Percentiles rank a stretch among this genome's conserved stretches.
phyloP scores from a whole-genome alignment of 2,888 invertebrate genomes.

The Eristalis pertinax region DNA sequence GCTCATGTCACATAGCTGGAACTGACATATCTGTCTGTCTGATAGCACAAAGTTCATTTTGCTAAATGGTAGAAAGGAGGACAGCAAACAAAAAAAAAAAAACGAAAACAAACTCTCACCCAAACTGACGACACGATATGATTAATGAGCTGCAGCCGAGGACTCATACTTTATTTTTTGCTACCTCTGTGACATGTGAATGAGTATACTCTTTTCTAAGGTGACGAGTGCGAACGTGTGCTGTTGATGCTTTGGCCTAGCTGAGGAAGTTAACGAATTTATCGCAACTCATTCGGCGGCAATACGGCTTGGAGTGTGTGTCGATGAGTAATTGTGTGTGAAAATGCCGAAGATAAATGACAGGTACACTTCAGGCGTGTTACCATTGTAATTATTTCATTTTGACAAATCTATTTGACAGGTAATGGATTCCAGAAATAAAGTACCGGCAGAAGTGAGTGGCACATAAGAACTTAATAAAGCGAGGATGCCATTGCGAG shows the following conservation, averaged over 20 bases:
- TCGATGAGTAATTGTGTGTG: conserved; percentile 64
- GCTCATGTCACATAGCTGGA: neutral
- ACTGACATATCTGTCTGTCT: neutral
- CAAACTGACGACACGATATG: conserved; percentile 39
- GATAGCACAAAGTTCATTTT: neutral
- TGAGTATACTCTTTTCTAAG: neutral
- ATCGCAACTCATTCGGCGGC: conserved; percentile 63
- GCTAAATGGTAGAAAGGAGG: neutral
- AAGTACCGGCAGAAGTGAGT: neutral
- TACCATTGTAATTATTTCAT: conserved; percentile 27
- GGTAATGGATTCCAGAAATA: neutral
- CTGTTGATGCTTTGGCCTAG: neutral
- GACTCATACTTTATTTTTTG: neutral
- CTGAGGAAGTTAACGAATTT: conserved; percentile 41
- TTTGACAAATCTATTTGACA: conserved; percentile 35
- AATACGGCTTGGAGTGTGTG: conserved; percentile 49
- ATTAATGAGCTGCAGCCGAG: conserved; percentile 56
- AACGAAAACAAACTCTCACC: neutral
- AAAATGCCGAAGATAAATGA: conserved; percentile 53
- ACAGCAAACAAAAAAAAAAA: neutral
- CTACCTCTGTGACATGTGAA: neutral
- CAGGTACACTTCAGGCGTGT: neutral
- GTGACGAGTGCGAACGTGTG: conserved; percentile 27
- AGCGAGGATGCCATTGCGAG: neutral
- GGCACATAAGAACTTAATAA: neutral